Conservation (phyloP, 2,888 invertebrate species). For the Ecdyonurus torrentis region DNA sequence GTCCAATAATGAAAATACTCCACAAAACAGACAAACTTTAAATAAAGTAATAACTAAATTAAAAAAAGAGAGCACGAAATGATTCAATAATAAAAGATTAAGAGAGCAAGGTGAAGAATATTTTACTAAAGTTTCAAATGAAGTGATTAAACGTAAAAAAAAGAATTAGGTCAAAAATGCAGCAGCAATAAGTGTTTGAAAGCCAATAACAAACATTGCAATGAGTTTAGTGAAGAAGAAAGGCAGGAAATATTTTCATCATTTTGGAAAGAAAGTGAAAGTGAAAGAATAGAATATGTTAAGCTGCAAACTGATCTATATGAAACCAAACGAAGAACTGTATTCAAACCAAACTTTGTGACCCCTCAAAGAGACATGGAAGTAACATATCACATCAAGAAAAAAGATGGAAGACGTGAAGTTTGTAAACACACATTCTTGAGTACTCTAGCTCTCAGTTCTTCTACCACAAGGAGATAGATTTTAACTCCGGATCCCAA, state of each 20-base stretch:
- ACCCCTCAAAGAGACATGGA: background rate
- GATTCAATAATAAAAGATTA: background rate
- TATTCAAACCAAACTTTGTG: background rate
- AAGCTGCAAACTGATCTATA: background rate
- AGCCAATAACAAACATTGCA: background rate
- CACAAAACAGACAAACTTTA: too few species aligned
- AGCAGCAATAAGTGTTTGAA: background rate
- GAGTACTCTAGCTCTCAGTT: background rate
- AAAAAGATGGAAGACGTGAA: background rate
- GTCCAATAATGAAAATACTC: too few species aligned
- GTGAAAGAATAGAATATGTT: background rate
- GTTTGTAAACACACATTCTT: background rate
- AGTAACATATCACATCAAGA: background rate
- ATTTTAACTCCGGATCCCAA: background rate
- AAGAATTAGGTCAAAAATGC: background rate
- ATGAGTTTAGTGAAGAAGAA: background rate
- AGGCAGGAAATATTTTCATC: background rate
- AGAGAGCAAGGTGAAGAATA: background rate
- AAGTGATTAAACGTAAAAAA: background rate
- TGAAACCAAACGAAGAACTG: background rate
- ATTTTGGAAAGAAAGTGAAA: background rate
- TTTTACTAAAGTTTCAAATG: background rate
- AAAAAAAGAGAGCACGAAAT: too few species aligned
- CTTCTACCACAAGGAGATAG: background rate
- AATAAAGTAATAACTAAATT: too few species aligned